Conservation (phyloP, 2,888 invertebrate species). For the Augochlorella aurata region DNA sequence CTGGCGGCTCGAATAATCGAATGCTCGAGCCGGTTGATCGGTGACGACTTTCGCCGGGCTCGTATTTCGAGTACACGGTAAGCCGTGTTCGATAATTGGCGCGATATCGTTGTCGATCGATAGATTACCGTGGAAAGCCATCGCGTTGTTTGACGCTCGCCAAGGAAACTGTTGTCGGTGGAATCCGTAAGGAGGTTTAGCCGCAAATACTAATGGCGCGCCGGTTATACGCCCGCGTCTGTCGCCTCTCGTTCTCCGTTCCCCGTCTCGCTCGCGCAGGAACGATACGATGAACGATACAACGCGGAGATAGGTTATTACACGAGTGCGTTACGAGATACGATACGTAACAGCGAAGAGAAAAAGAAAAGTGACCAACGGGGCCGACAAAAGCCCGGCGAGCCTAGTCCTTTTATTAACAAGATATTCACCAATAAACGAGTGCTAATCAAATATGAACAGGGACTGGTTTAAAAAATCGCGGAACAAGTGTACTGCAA, state of each 20-base stretch:
- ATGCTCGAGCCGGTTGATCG: background rate
- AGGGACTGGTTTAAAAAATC: too few species aligned
- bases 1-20: background rate
- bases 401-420: too few species aligned
- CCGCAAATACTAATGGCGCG: conserved; percentile 34
- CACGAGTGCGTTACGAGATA: conserved; percentile 37
- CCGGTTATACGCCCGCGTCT: conserved; percentile 24
- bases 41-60: background rate
- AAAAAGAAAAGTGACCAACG: conserved; percentile 38
- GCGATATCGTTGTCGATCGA: background rate
- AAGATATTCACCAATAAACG: too few species aligned
- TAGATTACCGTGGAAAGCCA: conserved; percentile 17
- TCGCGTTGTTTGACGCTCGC: conserved; percentile 19
- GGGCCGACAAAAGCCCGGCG: conserved; percentile 40
- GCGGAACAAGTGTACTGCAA: too few species aligned
- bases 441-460: too few species aligned
- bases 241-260: background rate
- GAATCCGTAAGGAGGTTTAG: conserved; percentile 31
- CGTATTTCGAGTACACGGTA: background rate
- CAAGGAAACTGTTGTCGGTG: conserved; percentile 11
- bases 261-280: conserved; percentile 3
- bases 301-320: conserved; percentile 51
- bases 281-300: conserved; percentile 55
- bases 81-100: conserved; percentile 17
- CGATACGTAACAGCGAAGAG: conserved; percentile 8